phyloP scores from a whole-genome alignment of 2,113 vertebrate species.

The Ptyas mucosa region DNA sequence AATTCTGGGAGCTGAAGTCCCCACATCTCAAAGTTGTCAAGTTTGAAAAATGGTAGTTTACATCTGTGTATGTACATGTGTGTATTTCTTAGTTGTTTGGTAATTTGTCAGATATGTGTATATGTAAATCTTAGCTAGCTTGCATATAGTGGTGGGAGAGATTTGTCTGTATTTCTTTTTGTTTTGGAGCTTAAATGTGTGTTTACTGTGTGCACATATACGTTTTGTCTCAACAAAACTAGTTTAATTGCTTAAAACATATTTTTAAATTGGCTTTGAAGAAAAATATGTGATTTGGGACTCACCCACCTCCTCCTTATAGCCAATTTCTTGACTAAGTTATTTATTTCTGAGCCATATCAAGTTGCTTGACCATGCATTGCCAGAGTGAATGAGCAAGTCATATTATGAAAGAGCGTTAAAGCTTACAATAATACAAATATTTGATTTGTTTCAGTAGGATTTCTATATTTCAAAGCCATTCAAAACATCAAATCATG shows the following conservation, averaged over 20 bases:
- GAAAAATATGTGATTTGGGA: no score
- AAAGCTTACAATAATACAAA: background rate
- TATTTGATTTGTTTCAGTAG: background rate
- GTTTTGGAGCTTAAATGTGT: no score
- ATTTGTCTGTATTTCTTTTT: no score
- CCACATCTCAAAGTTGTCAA: background rate
- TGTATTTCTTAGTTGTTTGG: background rate
- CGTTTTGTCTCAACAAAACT: no score
- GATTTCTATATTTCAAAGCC: background rate
- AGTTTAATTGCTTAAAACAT: no score
- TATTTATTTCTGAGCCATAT: background rate
- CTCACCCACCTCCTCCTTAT: no score
- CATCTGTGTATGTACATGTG: background rate
- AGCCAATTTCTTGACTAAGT: no score
- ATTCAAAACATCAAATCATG: background rate
- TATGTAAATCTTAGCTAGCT: no score
- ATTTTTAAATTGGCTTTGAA: no score
- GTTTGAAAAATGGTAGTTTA: background rate
- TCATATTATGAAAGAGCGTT: background rate
- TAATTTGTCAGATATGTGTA: no score
- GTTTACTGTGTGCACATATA: no score
- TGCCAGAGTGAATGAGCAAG: background rate
- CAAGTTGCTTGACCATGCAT: background rate
- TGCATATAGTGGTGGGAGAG: no score
- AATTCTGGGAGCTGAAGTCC: background rate